phyloP scores from a whole-genome alignment of 1,140 invertebrate species.

The Protaetia brevitarsis region DNA sequence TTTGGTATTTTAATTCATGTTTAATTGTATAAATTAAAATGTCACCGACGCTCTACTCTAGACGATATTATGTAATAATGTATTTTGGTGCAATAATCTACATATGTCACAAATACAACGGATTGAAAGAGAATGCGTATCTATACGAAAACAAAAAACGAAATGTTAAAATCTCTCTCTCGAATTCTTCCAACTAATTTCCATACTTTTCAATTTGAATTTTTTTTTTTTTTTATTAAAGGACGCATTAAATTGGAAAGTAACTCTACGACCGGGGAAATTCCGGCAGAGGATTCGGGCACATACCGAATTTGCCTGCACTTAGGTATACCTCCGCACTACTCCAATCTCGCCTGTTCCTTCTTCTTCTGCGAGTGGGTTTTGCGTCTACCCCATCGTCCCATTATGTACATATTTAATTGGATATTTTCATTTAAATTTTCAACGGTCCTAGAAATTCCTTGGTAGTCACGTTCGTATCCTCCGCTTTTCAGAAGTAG shows the following conservation, averaged over 20 bases:
- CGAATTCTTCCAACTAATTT: background rate
- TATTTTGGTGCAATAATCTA: background rate
- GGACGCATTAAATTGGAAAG: slow-evolving; percentile 6
- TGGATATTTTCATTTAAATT: slow-evolving; percentile 14
- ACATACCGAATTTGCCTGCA: background rate
- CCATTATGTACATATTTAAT: slow-evolving; percentile 10
- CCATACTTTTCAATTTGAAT: slow-evolving; percentile 14
- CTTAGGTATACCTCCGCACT: too few species aligned
- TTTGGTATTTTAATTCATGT: slow-evolving; percentile 1
- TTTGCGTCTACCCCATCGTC: background rate
- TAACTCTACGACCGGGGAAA: background rate
- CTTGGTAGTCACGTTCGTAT: slow-evolving; percentile 6
- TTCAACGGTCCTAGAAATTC: background rate
- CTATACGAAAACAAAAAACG: background rate
- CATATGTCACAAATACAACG: background rate
- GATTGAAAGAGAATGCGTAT: background rate
- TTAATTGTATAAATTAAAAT: slow-evolving; percentile 17
- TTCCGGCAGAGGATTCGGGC: background rate
- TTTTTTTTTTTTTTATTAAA: too few species aligned
- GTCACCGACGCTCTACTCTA: background rate
- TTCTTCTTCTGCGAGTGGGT: background rate
- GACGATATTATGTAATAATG: too few species aligned
- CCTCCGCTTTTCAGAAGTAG: slow-evolving; percentile 12
- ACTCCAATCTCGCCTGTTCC: background rate
- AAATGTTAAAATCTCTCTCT: background rate